Evolutionary conservation across 2,113 vertebrate species (phyloP), one percentile per base, ranked within the genome.

Genomic region (Halichoerus grypus): DNA sequence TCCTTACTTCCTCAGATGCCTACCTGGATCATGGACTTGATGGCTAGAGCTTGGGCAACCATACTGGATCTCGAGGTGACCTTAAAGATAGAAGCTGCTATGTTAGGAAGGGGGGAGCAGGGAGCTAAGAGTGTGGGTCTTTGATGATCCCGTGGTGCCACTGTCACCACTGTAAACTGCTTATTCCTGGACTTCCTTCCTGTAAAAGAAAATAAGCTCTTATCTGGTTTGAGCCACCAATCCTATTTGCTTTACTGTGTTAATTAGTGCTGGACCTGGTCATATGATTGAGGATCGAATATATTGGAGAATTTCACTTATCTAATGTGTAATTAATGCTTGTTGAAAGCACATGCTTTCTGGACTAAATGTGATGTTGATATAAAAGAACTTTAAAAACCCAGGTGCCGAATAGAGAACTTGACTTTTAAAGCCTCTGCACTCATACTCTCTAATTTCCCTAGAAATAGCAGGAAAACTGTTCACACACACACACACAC

Each of bases 351-450:
- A 69, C 71, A 77, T 28, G 69, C 69, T 71, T 86, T 69, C 67
- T 88, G 83, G 51, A 77, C 39, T 88, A 61, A 77, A 95, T 46
- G 59, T 61, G 65, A 92, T 77, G 21, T 18, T 59, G 7, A 11
- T 79, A 42, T 83, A 88, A 88, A 88, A 59, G 33, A 7, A 26
- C 65, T 42, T 39, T 18, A 33, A 92, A 76, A 55, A 59, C 7
- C 63, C 83, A 59, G 69, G 61, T 72, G n/a, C 61, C 71, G 71
- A 94, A 53, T 61, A 71, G 22, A 63, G 72, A 91, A 36, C 81
- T 86, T 94, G 72, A 86, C 28, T 87, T 94, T 65, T 81, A 89
- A 93, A 89, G 51, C 15, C 21, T 82, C 42, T 81, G 55, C 55
- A 81, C 79, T 85, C 61, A 12, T 65, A 67, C 57, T 82, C 59